Conservation (phyloP, 2,888 invertebrate species). For the Drosophila demipolita region DNA sequence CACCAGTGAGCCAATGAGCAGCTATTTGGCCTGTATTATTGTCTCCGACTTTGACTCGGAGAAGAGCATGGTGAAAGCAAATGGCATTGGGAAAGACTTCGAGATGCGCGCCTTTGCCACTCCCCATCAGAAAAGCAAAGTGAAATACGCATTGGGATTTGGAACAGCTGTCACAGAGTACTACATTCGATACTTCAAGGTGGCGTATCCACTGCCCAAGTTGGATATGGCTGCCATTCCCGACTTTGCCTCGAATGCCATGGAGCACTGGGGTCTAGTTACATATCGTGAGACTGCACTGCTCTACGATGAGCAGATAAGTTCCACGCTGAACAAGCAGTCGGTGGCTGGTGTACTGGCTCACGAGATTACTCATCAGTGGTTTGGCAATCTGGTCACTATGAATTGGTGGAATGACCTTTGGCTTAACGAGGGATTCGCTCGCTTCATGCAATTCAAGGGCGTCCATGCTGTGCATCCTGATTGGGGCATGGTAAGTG, state of each 20-base stretch:
- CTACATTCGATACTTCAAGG: slow-evolving; percentile 93
- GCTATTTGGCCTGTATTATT: slow-evolving; percentile 95
- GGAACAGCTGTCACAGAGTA: slow-evolving; percentile 91
- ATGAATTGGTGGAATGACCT: slow-evolving; percentile 97
- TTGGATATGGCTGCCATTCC: slow-evolving; percentile 86
- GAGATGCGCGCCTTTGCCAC: slow-evolving; percentile 91
- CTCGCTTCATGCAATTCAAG: slow-evolving; percentile 94
- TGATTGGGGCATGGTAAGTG: slow-evolving; percentile 91
- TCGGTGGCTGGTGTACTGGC: slow-evolving; percentile 92
- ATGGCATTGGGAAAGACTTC: slow-evolving; percentile 86
- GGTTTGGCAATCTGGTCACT: slow-evolving; percentile 96
- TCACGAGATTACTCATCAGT: slow-evolving; percentile 97
- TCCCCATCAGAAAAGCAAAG: slow-evolving; percentile 90
- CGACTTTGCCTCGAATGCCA: slow-evolving; percentile 89
- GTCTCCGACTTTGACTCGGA: slow-evolving; percentile 92
- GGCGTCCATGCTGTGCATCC: slow-evolving; percentile 89
- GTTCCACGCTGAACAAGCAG: slow-evolving; percentile 91
- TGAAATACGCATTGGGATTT: slow-evolving; percentile 90
- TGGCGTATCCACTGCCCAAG: slow-evolving; percentile 95
- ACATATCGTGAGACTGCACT: slow-evolving; percentile 95
- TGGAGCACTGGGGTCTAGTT: slow-evolving; percentile 98
- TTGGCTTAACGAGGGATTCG: slow-evolving; percentile 97
- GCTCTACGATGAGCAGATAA: slow-evolving; percentile 90
- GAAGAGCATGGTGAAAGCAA: slow-evolving; percentile 85
- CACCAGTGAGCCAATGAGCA: slow-evolving; percentile 95